Conservation (phyloP, 2,797 vertebrate genomes). For the Coregonus ussuriensis region DNA sequence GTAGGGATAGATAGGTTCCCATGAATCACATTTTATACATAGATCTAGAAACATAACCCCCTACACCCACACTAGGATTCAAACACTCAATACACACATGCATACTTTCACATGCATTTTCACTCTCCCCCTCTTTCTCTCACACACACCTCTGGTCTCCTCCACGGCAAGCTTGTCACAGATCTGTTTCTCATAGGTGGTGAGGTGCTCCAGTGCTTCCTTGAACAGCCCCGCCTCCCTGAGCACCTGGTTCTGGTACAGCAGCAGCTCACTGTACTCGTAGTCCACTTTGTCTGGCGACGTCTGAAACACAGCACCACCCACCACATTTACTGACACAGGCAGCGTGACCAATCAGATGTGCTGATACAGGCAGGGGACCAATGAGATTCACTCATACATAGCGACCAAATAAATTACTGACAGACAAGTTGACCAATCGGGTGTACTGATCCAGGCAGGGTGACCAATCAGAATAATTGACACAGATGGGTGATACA, state of each 20-base stretch:
- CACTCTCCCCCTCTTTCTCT: background rate
- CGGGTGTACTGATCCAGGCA: background rate
- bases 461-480: background rate
- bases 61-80: background rate
- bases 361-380: background rate
- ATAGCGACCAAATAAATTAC: background rate
- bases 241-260: conserved; percentile 94
- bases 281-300: conserved; percentile 96
- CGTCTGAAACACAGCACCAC: conserved; percentile 70
- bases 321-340: background rate
- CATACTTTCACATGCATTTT: too few relatives aligned
- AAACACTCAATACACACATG: background rate
- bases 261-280: conserved; percentile 92
- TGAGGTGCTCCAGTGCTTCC: conserved; percentile 92
- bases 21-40: background rate
- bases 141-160: conserved; percentile 85
- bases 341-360: background rate
- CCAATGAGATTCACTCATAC: background rate
- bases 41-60: background rate
- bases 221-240: conserved; percentile 90
- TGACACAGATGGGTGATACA: background rate
- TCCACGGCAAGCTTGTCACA: conserved; percentile 95
- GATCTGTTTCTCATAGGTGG: conserved; percentile 92
- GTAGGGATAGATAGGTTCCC: background rate
- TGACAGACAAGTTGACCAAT: background rate